Evolutionary conservation across 1,140 invertebrate species (phyloP).

Genomic region (Brachionus plicatilis): DNA sequence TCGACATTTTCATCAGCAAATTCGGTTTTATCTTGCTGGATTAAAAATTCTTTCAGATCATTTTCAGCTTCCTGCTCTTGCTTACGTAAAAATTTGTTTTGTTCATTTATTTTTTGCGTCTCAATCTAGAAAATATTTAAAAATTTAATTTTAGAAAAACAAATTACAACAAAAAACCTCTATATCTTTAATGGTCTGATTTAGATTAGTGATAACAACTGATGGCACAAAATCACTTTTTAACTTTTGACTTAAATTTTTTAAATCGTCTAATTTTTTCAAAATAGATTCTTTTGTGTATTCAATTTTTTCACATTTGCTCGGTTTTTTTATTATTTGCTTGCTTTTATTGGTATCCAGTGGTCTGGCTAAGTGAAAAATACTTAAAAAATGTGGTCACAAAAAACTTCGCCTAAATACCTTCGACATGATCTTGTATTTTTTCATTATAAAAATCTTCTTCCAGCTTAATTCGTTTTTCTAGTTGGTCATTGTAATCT

Average conservation of each 20-base stretch:
- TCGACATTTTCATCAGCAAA: constrained; percentile 27
- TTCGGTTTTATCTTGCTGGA: constrained; percentile 19
- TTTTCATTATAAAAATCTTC: constrained; percentile 7
- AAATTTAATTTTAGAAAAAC: background rate
- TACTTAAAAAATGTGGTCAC: background rate
- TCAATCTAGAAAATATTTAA: background rate
- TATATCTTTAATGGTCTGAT: constrained; percentile 29
- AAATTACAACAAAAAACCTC: background rate
- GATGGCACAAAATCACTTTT: constrained; percentile 18
- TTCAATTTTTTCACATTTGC: constrained; percentile 31
- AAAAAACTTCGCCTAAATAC: background rate
- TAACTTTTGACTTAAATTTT: background rate
- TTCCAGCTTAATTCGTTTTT: background rate
- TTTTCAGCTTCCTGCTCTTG: constrained; percentile 20
- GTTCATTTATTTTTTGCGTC: constrained; percentile 16
- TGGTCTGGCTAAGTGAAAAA: background rate
- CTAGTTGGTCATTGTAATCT: background rate
- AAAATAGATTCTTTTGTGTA: background rate
- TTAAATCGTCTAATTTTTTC: constrained; percentile 6
- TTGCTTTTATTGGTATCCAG: background rate
- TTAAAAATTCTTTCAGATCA: constrained; percentile 6
- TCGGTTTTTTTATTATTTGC: constrained; percentile 16
- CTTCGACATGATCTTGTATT: constrained; percentile 14
- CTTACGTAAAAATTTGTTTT: background rate
- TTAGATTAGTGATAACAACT: constrained; percentile 12